A percentile compares a stretch with the other conserved stretches of the same genome.
Evolutionary conservation across 2,797 vertebrate genomes (phyloP).

Genomic region (Chaunax sp.): DNA sequence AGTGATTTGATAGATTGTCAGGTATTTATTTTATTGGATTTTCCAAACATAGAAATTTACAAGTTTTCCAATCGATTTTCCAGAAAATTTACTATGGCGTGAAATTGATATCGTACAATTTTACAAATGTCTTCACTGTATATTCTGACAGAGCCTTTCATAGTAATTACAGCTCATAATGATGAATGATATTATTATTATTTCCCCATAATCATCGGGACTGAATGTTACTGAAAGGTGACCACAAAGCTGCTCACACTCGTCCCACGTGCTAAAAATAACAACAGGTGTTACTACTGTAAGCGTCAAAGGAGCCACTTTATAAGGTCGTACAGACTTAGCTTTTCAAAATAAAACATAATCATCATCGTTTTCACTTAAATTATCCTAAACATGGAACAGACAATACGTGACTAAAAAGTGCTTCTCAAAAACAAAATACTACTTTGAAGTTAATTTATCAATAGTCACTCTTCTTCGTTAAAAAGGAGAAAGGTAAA

Average conservation of each 20-base stretch:
- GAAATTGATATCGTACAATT: neutral
- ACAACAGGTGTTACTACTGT: neutral
- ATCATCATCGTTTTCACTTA: fast-evolving
- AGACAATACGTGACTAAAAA: fast-evolving
- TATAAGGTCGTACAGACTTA: neutral
- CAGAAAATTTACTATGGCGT: neutral
- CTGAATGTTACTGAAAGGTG: neutral
- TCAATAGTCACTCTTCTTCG: too few species aligned
- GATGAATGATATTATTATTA: neutral
- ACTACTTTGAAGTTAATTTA: too few species aligned
- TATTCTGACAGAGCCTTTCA: neutral
- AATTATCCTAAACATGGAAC: neutral
- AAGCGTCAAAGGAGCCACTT: neutral
- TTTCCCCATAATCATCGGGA: too few species aligned
- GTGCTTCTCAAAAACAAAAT: too few species aligned
- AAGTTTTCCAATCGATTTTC: neutral
- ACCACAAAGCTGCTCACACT: neutral
- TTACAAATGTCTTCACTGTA: too few species aligned
- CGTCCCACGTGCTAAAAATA: conserved; percentile 1
- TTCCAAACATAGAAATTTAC: neutral
- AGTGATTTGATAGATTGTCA: neutral
- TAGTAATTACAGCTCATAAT: neutral
- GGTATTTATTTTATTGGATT: too few species aligned
- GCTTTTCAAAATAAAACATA: conserved; percentile 23
- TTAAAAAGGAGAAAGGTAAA: too few species aligned